Evolutionary conservation across 2,113 vertebrate genomes (phyloP), one percentile per base, ranked within the genome.

Genomic region (Hyaena hyaena): DNA sequence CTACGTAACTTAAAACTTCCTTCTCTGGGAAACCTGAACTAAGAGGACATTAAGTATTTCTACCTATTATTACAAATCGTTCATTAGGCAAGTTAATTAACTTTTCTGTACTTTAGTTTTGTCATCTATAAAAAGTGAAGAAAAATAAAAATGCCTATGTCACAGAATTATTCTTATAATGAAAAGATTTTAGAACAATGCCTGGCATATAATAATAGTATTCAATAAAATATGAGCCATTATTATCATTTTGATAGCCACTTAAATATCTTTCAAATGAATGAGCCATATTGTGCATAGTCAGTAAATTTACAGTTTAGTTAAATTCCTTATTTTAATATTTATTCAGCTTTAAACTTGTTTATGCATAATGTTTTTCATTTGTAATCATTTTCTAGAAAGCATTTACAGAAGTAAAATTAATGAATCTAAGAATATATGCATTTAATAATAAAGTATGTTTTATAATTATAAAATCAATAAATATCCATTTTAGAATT

Each of bases 351-450:
- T 74, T 63, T 35, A 74, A 93, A 81, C 21, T 76, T 76, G 5
- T 83, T 92, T 95, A 53, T 84, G n/a, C 43, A 61, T 63, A n/a
- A 63, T n/a, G 55, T 86, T 88, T 96, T 82, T 83, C 11, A 92
- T 79, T 82, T 93, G 35, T 69, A 80, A 80, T 93, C 26, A 93
- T 76, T 96, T 92, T 39, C 33, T 91, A 92, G 50, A 96, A 93
- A 33, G 77, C 1, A 79, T 39, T 95, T 93, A 45, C 26, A 91
- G 45, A 96, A 74, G 9, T 69, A 82, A 95, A 97, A 89, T 85
- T 71, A 93, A 86, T 84, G 58, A 21, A 11, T 88, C 61, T 92
- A 93, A 92, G 1, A 3, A 88, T 65, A 93, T 14, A 63, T 23
- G 74, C 87, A 50, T 93, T 94, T 95, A 88, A 87, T 93, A 63